phyloP scores from a whole-genome alignment of 2,797 vertebrate species.

The Calcarius lapponicus region DNA sequence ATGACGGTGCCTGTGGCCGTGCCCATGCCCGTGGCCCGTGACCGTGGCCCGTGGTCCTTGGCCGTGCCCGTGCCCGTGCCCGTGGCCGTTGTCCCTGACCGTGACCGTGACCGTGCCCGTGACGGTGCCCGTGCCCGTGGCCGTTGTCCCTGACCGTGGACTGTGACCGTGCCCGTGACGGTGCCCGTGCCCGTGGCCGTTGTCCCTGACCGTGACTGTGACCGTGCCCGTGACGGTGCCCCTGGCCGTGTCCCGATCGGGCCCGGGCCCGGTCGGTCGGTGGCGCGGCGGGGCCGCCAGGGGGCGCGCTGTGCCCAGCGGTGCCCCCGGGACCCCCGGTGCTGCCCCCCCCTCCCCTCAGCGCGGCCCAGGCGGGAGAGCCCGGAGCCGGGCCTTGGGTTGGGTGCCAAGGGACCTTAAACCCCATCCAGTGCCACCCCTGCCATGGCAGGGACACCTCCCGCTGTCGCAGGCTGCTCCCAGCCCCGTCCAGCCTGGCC shows the following conservation, averaged over 20 bases:
- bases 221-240: no score
- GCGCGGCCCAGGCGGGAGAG: neutral
- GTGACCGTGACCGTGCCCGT: no score
- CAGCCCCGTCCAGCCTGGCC: neutral
- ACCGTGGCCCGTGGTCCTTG: no score
- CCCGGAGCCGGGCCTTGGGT: neutral
- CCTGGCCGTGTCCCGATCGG: no score
- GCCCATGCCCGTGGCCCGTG: no score
- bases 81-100: no score
- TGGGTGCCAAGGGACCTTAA: neutral
- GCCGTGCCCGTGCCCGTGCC: no score
- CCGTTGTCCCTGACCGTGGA: no score
- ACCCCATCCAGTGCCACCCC: neutral
- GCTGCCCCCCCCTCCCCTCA: neutral
- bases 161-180: no score
- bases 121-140: no score
- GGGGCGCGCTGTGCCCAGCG: neutral
- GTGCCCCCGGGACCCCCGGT: neutral
- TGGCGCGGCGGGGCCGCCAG: neutral
- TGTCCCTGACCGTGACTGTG: rapidly evolving
- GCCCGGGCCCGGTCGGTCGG: neutral
- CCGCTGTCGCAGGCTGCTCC: neutral
- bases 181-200: neutral
- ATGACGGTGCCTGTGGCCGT: no score
- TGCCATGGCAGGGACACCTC: neutral